These are phyloP conservation scores for Narcine bancroftii DNA, from an alignment of 2,113 vertebrate genomes.

Conservation along the genomic window DNA sequence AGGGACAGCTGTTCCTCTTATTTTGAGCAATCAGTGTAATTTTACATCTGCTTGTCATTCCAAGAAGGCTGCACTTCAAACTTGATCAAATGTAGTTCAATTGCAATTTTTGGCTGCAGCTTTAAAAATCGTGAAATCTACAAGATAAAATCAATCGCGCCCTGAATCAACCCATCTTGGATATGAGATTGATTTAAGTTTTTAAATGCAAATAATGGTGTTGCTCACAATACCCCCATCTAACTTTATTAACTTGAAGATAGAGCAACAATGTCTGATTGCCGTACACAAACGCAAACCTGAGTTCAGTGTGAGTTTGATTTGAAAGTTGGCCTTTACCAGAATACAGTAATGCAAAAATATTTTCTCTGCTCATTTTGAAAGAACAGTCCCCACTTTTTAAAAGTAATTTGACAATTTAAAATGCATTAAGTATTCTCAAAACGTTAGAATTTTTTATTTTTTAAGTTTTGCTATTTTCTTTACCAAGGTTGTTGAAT, in stretches of 20 bases:
- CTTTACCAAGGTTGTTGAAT: background rate
- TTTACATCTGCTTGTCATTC: slow-evolving; percentile 33
- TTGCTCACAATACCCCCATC: background rate
- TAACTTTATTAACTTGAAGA: background rate
- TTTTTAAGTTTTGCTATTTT: background rate
- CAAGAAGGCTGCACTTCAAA: slow-evolving; percentile 6
- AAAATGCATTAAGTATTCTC: background rate
- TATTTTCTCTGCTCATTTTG: background rate
- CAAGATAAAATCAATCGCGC: background rate
- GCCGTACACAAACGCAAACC: background rate
- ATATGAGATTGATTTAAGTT: background rate
- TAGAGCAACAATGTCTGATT: background rate
- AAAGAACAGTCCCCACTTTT: background rate
- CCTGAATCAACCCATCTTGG: background rate
- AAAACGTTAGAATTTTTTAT: background rate
- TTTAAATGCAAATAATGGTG: background rate
- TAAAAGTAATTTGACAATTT: background rate
- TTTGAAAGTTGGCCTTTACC: background rate
- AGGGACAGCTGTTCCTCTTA: slow-evolving; percentile 1
- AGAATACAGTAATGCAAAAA: background rate
- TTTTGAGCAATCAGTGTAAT: slow-evolving; percentile 5
- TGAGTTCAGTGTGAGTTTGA: background rate
- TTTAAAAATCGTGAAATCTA: background rate
- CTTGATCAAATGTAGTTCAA: slow-evolving; percentile 17
- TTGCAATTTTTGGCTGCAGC: slow-evolving; percentile 31